Conservation (phyloP, 2,113 vertebrate species). For the Delphinus delphis region DNA sequence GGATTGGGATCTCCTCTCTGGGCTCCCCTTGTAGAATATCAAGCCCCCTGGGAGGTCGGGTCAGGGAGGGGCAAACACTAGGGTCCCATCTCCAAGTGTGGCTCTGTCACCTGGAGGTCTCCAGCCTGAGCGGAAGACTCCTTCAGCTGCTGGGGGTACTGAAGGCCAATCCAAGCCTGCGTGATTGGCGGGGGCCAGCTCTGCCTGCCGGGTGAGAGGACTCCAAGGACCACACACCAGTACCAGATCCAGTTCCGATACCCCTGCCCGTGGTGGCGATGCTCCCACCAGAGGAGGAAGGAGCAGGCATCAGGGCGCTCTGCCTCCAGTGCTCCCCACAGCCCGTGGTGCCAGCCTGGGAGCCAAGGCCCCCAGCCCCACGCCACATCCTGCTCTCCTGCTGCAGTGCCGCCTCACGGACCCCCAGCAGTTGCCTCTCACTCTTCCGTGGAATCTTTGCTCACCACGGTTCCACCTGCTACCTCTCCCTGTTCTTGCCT, state of each 20-base stretch:
- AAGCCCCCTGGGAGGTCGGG: neutral
- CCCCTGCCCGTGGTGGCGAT: fast-evolving
- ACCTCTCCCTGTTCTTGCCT: neutral
- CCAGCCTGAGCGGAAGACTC: neutral
- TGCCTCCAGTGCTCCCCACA: neutral
- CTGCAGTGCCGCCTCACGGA: neutral
- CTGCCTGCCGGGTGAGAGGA: neutral
- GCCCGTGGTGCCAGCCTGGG: neutral
- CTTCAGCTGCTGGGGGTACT: neutral
- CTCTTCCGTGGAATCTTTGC: neutral
- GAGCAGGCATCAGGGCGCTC: fast-evolving
- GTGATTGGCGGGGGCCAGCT: neutral
- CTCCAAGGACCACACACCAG: neutral
- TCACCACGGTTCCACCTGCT: neutral
- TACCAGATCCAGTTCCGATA: neutral
- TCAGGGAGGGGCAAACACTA: neutral
- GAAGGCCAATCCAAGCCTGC: neutral
- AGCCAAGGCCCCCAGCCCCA: neutral
- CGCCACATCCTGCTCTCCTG: neutral
- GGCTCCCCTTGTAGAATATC: neutral
- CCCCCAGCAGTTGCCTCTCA: neutral
- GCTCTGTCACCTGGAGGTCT: neutral
- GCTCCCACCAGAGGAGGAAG: neutral
- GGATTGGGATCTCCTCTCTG: neutral
- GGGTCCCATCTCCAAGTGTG: neutral